Conservation (phyloP, 1,140 invertebrate species). For the Diploscapter pachys region DNA sequence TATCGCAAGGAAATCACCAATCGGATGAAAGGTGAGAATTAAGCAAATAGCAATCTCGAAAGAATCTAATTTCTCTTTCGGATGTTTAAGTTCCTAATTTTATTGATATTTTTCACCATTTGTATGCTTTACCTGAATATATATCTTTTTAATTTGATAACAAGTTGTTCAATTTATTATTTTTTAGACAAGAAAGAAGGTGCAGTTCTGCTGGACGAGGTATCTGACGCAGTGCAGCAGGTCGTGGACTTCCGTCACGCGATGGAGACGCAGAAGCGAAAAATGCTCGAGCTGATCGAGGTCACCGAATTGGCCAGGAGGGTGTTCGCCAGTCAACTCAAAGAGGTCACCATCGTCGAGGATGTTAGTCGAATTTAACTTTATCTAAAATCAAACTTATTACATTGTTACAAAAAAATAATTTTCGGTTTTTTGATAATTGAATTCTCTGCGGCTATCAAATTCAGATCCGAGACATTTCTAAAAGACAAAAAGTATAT, state of each 20-base stretch:
- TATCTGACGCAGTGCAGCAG: background rate
- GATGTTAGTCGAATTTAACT: slow-evolving; percentile 31
- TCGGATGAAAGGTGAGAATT: background rate
- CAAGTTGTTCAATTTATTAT: background rate
- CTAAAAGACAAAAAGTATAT: no score
- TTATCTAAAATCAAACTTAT: background rate
- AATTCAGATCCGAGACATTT: no score
- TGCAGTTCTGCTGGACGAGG: background rate
- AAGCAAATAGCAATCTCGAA: no score
- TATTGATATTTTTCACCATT: no score
- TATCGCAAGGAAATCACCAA: background rate
- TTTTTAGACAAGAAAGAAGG: slow-evolving; percentile 6
- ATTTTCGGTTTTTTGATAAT: no score
- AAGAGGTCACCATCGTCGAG: slow-evolving; percentile 47
- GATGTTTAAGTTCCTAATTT: no score
- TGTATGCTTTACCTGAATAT: no score
- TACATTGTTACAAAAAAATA: slow-evolving; percentile 5
- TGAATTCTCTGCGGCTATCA: no score
- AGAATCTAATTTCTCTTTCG: no score
- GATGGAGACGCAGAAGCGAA: slow-evolving; percentile 24
- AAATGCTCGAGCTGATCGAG: slow-evolving; percentile 42
- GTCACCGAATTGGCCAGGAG: slow-evolving; percentile 30
- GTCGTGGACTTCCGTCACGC: slow-evolving; percentile 17
- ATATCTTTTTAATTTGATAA: no score
- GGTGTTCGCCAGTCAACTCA: slow-evolving; percentile 41